Percentiles rank a stretch among this genome's conserved stretches.
These are phyloP conservation scores for Dichetophora obliterata DNA, from an alignment of 2,888 invertebrate genomes.

Conservation along the genomic window DNA sequence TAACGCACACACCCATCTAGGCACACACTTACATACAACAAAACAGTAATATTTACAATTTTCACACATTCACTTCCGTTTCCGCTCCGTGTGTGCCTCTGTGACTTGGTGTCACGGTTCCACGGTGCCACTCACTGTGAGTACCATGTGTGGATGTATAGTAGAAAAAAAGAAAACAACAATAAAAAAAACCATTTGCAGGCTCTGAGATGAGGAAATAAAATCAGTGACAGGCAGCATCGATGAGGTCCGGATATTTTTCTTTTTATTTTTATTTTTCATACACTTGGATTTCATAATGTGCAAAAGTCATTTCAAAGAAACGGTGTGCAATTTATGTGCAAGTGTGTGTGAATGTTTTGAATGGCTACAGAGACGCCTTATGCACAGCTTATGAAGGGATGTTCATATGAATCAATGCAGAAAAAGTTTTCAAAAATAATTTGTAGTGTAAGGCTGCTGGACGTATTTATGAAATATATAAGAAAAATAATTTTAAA, in stretches of 20 bases:
- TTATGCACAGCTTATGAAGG: too few species aligned
- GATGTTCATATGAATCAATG: background rate
- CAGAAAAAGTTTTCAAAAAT: too few species aligned
- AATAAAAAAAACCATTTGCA: background rate
- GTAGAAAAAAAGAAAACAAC: background rate
- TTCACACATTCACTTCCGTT: constrained; percentile 27
- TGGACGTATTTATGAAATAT: too few species aligned
- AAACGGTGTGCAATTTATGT: too few species aligned
- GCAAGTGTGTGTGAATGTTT: background rate
- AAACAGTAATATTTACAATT: constrained; percentile 16
- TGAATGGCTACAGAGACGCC: too few species aligned
- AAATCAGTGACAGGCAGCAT: background rate
- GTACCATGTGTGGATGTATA: too few species aligned
- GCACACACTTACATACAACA: too few species aligned
- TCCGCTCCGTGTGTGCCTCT: background rate
- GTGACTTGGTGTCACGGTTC: background rate
- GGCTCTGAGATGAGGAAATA: background rate
- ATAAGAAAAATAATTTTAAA: too few species aligned
- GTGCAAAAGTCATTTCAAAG: too few species aligned
- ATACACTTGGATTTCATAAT: too few species aligned
- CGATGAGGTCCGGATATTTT: background rate
- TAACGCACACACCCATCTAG: too few species aligned
- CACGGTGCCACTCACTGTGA: background rate
- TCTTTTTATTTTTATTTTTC: background rate
- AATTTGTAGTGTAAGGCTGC: too few species aligned